A percentile compares a stretch with the other conserved stretches of the same genome.
Conservation (phyloP, 2,888 invertebrate genomes). For the Nebria brevicollis region DNA sequence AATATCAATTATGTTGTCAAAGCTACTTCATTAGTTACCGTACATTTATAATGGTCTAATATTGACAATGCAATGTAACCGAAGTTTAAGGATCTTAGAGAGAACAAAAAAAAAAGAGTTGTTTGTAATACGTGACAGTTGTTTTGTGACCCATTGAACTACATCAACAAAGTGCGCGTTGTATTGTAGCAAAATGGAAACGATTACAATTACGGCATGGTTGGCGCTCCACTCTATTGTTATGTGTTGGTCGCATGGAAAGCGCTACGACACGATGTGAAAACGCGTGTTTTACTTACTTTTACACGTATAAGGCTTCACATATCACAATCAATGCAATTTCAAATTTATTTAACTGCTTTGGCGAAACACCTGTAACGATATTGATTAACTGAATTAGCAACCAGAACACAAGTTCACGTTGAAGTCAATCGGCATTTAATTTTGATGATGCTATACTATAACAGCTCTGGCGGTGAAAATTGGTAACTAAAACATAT, state of each 20-base stretch:
- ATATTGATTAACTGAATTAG: background rate
- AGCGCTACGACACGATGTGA: background rate
- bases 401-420: background rate
- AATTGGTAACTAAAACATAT: too few relatives aligned
- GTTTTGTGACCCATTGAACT: background rate
- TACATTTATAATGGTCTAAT: background rate
- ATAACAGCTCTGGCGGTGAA: too few relatives aligned
- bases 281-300: background rate
- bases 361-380: background rate
- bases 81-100: background rate
- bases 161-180: background rate
- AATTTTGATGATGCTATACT: background rate
- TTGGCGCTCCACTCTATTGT: background rate
- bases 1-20: background rate
- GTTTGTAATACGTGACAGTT: background rate
- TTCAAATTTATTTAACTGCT: background rate
- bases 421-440: background rate
- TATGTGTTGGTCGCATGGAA: background rate
- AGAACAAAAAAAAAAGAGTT: background rate
- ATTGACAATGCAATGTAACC: background rate
- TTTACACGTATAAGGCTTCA: background rate
- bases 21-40: background rate
- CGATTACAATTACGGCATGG: background rate
- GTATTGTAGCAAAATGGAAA: background rate
- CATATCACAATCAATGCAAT: background rate